Base-by-base conservation (phyloP, 2,888 invertebrate species). In the Mimas tiliae region DNA sequence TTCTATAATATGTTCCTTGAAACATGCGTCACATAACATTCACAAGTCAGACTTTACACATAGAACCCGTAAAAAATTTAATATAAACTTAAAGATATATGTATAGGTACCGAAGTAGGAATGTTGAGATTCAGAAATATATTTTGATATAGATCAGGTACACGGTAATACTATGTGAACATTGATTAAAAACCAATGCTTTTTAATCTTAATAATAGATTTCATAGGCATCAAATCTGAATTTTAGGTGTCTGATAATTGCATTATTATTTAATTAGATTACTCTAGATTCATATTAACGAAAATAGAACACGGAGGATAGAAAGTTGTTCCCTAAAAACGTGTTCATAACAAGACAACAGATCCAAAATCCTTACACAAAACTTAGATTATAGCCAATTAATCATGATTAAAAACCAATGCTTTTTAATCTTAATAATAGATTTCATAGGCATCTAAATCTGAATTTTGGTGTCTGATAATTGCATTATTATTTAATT, bases 61-160 rank as follows among this genome's bases (percentile, higher is more conserved):
- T 58, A 52, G 42, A 58, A 58, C 58, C 58, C 58, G 58, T 58
- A 58, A 19, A 58, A 65, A 58, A 53, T 8, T 65, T 38, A 65
- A 58, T 21, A 65, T 65, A 65, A 55, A 50, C 7, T 27, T 27
- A 9, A 27, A 63, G 33, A 53, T 27, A n/a, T 27, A 47, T 12
- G 27, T 11, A 27, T 21, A 16, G 21, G n/a, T 12, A 16, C 0
- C n/a, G 21, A 19, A 33, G 47, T 38, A 58, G 38, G 65, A 65
- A 67, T 66, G 0, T 62, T 33, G 64, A 67, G 42, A 70, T 69
- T 73, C 67, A 53, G 48, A 48, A 65, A 34, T 55, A 65, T 19
- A 58, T 58, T 42, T 42, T 58, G 16, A 38, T 19, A 19, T 58
- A 16, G 42, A 38, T 58, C 58, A 58, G 58, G 58, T 58, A 58